phyloP scores from a whole-genome alignment of 2,797 vertebrate species.

The Rhodeus uyekii region DNA sequence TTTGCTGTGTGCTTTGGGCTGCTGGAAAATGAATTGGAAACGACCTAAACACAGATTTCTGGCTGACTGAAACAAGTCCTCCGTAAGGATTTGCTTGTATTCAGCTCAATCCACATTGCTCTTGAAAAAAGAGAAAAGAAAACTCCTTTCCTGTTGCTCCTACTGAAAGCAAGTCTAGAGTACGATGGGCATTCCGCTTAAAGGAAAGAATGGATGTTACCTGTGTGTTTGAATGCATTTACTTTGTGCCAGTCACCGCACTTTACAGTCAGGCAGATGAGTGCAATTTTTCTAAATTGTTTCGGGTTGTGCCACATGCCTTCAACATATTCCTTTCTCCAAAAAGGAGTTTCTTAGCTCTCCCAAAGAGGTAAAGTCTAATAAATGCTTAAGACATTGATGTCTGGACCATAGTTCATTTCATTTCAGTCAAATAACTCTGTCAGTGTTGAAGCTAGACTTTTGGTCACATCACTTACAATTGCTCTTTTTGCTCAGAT shows the following conservation, averaged over 20 bases:
- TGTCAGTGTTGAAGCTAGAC: neutral
- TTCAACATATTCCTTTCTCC: neutral
- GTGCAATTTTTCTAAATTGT: neutral
- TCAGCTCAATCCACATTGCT: slow-evolving; percentile 2
- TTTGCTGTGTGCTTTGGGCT: slow-evolving; percentile 21
- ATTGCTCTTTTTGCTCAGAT: neutral
- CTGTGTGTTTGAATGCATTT: neutral
- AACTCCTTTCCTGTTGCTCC: neutral
- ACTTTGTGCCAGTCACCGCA: neutral
- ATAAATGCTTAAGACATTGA: neutral
- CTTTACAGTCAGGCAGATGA: neutral
- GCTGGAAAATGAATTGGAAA: slow-evolving; percentile 15
- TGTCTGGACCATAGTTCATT: neutral
- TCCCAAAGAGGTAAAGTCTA: neutral
- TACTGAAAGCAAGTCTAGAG: neutral
- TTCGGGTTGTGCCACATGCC: neutral
- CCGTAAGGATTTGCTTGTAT: neutral
- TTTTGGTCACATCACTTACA: neutral
- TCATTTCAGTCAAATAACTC: neutral
- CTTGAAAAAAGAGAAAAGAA: neutral
- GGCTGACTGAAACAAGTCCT: slow-evolving; percentile 11
- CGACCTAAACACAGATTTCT: slow-evolving; percentile 17
- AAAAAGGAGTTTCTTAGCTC: neutral
- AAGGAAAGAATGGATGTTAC: neutral
- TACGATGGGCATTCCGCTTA: neutral